phyloP scores from a whole-genome alignment of 2,888 invertebrate genomes.

The Eilema depressum region DNA sequence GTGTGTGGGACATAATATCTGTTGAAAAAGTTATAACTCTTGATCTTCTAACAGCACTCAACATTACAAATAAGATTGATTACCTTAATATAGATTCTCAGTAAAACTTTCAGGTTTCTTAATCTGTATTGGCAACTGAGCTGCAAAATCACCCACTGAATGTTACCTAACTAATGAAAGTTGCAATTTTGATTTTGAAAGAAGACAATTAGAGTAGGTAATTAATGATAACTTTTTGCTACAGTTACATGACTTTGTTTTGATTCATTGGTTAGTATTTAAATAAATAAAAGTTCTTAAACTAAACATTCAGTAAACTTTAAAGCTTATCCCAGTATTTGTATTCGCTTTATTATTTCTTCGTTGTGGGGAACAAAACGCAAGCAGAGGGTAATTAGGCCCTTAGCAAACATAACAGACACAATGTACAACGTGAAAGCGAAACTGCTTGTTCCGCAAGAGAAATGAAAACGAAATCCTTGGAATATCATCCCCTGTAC shows the following conservation, averaged over 20 bases:
- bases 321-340: slow-evolving; percentile 58
- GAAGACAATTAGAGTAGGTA: background rate
- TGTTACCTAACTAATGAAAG: background rate
- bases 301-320: slow-evolving; percentile 56
- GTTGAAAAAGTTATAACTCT: background rate
- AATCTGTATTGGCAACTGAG: slow-evolving; percentile 1
- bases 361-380: slow-evolving; percentile 61
- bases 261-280: background rate
- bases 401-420: slow-evolving; percentile 66
- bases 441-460: slow-evolving; percentile 52
- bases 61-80: slow-evolving; percentile 3
- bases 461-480: slow-evolving; percentile 51
- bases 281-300: slow-evolving; percentile 29
- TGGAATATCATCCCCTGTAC: slow-evolving; percentile 24
- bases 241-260: slow-evolving; percentile 7
- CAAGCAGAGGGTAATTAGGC: slow-evolving; percentile 67
- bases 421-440: slow-evolving; percentile 53
- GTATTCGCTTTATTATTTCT: slow-evolving; percentile 63
- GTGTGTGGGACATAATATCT: background rate
- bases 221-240: background rate
- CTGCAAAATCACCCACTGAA: background rate
- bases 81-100: background rate
- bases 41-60: background rate
- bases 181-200: background rate
- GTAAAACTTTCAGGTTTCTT: background rate